A percentile compares a stretch with the other conserved stretches of the same genome.
phyloP scores from a whole-genome alignment of 2,797 vertebrate genomes.

The Holocentrus rufus region DNA sequence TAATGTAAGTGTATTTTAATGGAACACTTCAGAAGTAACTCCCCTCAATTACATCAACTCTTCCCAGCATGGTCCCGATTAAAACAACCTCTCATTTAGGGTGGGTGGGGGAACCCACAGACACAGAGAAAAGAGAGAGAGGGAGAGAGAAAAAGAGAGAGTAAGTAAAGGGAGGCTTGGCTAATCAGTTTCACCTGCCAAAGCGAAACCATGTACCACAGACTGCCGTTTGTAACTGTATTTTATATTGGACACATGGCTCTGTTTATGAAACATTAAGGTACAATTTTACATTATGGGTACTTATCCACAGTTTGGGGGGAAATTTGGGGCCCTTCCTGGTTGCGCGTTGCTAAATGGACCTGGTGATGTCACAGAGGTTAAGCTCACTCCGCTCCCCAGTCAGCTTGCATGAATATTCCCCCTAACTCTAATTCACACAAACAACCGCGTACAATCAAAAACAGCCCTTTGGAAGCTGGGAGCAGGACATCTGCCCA shows the following conservation, averaged over 20 bases:
- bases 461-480: constrained; percentile 52
- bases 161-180: constrained; percentile 55
- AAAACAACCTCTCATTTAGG: constrained; percentile 74
- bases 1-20: constrained; percentile 79
- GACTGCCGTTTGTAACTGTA: constrained; percentile 63
- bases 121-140: constrained; percentile 30
- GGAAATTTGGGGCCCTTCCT: constrained; percentile 47
- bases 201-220: constrained; percentile 60
- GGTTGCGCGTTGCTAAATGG: constrained; percentile 46
- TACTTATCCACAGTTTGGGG: constrained; percentile 51
- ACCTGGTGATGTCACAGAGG: constrained; percentile 57
- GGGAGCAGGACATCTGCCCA: constrained; percentile 59
- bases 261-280: constrained; percentile 75
- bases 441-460: constrained; percentile 54
- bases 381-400: constrained; percentile 49
- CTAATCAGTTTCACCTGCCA: constrained; percentile 80
- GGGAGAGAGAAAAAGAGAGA: neutral
- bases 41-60: constrained; percentile 75
- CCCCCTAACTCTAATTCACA: constrained; percentile 52
- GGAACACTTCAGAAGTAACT: constrained; percentile 75
- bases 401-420: constrained; percentile 59
- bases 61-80: constrained; percentile 77
- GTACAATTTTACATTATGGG: constrained; percentile 63
- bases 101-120: constrained; percentile 53
- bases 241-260: constrained; percentile 80